A percentile compares a stretch with the other conserved stretches of the same genome.
phyloP scores from a whole-genome alignment of 2,888 invertebrate genomes.

The Plebejus melissa region DNA sequence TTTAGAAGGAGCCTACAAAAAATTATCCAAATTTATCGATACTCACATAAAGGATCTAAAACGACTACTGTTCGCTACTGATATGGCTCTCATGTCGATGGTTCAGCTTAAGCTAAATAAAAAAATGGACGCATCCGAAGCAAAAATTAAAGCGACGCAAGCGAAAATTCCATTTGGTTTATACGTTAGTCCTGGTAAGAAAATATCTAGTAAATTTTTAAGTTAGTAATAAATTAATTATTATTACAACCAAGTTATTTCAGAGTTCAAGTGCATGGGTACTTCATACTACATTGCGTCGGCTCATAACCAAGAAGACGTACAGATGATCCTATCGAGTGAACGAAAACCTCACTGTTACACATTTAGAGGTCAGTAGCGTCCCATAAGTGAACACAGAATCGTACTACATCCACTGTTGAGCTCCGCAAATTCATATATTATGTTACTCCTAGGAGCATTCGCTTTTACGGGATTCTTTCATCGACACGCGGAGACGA shows the following conservation, averaged over 20 bases:
- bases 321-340: constrained; percentile 70
- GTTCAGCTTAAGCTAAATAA: constrained; percentile 66
- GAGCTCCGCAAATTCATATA: neutral
- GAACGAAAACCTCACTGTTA: constrained; percentile 71
- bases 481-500: constrained; percentile 67
- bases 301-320: constrained; percentile 70
- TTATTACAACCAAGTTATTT: neutral
- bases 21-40: constrained; percentile 59
- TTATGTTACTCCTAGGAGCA: constrained; percentile 48
- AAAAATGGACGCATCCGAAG: constrained; percentile 71
- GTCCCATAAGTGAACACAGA: neutral
- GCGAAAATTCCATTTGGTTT: constrained; percentile 72
- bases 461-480: constrained; percentile 69
- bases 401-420: neutral
- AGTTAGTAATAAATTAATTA: too few relatives aligned
- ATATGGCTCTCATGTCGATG: constrained; percentile 71
- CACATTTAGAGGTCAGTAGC: constrained; percentile 60
- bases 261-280: constrained; percentile 72
- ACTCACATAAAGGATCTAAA: constrained; percentile 65
- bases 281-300: constrained; percentile 70
- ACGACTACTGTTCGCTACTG: constrained; percentile 62
- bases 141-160: constrained; percentile 64
- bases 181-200: constrained; percentile 65
- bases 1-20: constrained; percentile 51
- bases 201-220: too few relatives aligned